phyloP scores from a whole-genome alignment of 2,113 vertebrate species.

The Xenopus laevis region DNA sequence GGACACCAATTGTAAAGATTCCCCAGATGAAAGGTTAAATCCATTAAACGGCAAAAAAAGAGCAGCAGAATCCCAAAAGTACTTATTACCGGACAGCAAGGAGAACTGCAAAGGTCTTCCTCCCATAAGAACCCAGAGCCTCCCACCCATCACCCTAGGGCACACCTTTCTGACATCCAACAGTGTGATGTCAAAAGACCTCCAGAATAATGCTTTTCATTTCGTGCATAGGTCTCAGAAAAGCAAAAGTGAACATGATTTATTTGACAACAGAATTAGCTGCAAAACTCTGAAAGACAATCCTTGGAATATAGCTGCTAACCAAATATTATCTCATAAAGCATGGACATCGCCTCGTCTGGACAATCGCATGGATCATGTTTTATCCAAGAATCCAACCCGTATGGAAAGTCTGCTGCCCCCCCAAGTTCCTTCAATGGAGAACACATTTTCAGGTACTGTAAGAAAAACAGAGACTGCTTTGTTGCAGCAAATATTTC shows the following conservation, averaged over 20 bases:
- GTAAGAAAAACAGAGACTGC: neutral
- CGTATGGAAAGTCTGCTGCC: constrained; percentile 59
- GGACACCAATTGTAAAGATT: constrained; percentile 64
- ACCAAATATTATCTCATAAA: constrained; percentile 61
- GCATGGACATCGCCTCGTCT: constrained; percentile 61
- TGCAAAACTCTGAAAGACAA: constrained; percentile 55
- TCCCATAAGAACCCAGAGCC: constrained; percentile 71
- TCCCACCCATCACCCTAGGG: constrained; percentile 71
- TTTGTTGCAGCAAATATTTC: too few relatives aligned
- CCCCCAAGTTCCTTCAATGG: constrained; percentile 65
- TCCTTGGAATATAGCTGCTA: constrained; percentile 63
- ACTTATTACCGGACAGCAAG: constrained; percentile 61
- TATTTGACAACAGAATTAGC: constrained; percentile 64
- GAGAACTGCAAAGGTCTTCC: constrained; percentile 61
- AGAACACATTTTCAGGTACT: constrained; percentile 71
- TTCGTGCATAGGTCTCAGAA: constrained; percentile 69
- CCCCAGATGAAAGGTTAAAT: constrained; percentile 47
- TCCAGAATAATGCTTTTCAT: constrained; percentile 49
- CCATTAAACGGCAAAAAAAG: constrained; percentile 57
- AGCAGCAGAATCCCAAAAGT: constrained; percentile 60
- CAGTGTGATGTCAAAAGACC: constrained; percentile 47
- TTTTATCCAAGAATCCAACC: constrained; percentile 56
- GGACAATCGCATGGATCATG: constrained; percentile 62
- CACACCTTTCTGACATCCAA: constrained; percentile 62
- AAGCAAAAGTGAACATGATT: constrained; percentile 72